Percentiles rank a stretch among this genome's conserved stretches.
Evolutionary conservation across 2,113 vertebrate species (phyloP).

Genomic region (Brachypteracias leptosomus): DNA sequence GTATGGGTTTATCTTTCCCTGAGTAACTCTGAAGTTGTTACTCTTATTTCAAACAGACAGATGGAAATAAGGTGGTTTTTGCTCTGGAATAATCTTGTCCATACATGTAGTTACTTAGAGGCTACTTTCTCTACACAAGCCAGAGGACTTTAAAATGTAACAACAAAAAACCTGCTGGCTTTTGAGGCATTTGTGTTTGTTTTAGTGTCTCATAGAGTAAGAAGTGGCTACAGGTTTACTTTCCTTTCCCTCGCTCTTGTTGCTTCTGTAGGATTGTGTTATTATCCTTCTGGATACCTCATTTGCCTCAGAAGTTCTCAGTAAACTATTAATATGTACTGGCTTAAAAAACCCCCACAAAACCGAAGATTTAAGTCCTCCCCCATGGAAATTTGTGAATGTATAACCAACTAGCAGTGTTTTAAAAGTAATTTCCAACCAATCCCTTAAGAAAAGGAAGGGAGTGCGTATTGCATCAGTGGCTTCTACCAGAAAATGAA

Average conservation of each 20-base stretch:
- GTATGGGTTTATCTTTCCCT: not conserved
- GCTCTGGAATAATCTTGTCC: not conserved
- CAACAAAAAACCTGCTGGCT: not conserved
- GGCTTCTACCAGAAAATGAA: not conserved
- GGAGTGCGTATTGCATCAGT: not conserved
- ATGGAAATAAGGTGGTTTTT: not conserved
- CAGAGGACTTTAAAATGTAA: not conserved
- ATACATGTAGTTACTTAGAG: slow-evolving; percentile 31
- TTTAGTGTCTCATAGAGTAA: not conserved
- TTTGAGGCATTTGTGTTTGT: not conserved
- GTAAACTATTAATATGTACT: not conserved
- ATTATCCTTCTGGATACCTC: not conserved
- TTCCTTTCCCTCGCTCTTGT: not conserved
- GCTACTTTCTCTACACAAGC: not conserved
- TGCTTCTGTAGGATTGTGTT: not conserved
- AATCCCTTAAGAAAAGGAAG: not conserved
- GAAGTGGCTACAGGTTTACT: not conserved
- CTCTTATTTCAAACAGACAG: slow-evolving; percentile 15
- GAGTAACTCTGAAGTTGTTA: not conserved
- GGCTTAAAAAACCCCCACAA: not conserved
- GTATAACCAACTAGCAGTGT: not conserved
- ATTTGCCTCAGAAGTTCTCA: not conserved
- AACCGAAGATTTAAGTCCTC: not conserved
- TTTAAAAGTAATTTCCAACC: not conserved
- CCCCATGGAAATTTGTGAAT: not conserved